Evolutionary conservation across 2,888 invertebrate genomes (phyloP).

Genomic region (Scaptomyza caliginosa): DNA sequence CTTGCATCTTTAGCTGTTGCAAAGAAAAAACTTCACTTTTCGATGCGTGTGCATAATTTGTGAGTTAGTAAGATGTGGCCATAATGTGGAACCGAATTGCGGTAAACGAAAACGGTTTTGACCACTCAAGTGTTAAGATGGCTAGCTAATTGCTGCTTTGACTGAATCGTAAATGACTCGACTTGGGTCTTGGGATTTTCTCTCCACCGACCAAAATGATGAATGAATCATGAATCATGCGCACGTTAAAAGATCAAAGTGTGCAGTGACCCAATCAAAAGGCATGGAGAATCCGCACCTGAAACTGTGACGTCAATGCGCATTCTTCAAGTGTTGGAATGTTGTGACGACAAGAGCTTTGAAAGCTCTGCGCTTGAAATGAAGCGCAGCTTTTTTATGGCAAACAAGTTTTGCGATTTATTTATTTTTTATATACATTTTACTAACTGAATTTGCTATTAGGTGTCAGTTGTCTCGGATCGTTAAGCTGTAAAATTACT

Average conservation of each 20-base stretch:
- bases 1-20: slow-evolving; percentile 27
- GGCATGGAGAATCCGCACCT: slow-evolving; percentile 17
- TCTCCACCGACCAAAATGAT: slow-evolving; percentile 8
- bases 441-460: slow-evolving; percentile 39
- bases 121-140: neutral
- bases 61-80: slow-evolving; percentile 15
- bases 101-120: slow-evolving; percentile 1
- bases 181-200: slow-evolving; percentile 39
- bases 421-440: slow-evolving; percentile 30
- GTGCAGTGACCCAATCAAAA: slow-evolving; percentile 10
- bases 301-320: slow-evolving; percentile 35
- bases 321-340: slow-evolving; percentile 26
- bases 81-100: slow-evolving; percentile 55
- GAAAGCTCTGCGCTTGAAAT: slow-evolving; percentile 8
- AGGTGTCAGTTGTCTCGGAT: slow-evolving; percentile 26
- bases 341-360: slow-evolving; percentile 21
- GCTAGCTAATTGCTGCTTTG: slow-evolving; percentile 31
- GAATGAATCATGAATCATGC: slow-evolving; percentile 31
- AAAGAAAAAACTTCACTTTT: slow-evolving; percentile 31
- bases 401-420: slow-evolving; percentile 4
- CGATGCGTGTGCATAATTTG: slow-evolving; percentile 70
- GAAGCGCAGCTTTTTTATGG: neutral
- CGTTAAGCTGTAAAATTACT: slow-evolving; percentile 51
- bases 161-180: slow-evolving; percentile 18
- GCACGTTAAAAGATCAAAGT: neutral